Percentiles rank a stretch among this genome's conserved stretches.
Evolutionary conservation across 2,797 vertebrate species (phyloP).

Genomic region (Aplochiton taeniatus): DNA sequence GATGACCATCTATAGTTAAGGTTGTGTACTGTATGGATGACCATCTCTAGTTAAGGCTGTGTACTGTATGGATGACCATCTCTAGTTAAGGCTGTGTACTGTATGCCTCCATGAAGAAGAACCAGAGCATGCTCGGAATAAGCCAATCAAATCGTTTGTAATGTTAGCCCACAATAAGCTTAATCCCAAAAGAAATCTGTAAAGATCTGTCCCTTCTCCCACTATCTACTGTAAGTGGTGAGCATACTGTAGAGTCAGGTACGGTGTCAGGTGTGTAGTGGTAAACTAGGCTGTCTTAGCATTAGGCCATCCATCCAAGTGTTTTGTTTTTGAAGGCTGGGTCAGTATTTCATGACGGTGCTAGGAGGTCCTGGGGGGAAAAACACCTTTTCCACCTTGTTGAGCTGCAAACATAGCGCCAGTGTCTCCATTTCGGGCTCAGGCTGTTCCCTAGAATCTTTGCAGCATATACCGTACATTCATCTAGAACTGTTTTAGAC

Average conservation of each 20-base stretch:
- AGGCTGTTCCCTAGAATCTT: neutral
- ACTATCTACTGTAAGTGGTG: neutral
- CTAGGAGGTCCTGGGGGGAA: conserved; percentile 23
- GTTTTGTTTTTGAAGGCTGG: conserved; percentile 33
- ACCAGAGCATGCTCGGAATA: conserved; percentile 65
- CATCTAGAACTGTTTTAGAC: too few species aligned
- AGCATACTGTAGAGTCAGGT: neutral
- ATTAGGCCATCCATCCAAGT: conserved; percentile 57
- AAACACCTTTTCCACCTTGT: conserved; percentile 5
- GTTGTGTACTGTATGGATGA: too few species aligned
- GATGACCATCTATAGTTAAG: too few species aligned
- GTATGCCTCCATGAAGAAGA: too few species aligned
- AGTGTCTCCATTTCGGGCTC: neutral
- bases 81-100: conserved; percentile 25
- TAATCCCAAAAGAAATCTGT: conserved; percentile 22
- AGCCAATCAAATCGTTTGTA: conserved; percentile 31
- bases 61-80: conserved; percentile 50
- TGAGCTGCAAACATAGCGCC: conserved; percentile 22
- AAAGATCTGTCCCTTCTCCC: too few species aligned
- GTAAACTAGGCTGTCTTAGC: neutral
- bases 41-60: too few species aligned
- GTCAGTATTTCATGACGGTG: conserved; percentile 45
- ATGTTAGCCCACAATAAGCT: conserved; percentile 48
- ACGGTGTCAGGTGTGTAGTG: neutral
- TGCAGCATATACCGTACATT: neutral